Base-by-base conservation (phyloP, 2,797 vertebrate species). In the Toxotes lorentzi region DNA sequence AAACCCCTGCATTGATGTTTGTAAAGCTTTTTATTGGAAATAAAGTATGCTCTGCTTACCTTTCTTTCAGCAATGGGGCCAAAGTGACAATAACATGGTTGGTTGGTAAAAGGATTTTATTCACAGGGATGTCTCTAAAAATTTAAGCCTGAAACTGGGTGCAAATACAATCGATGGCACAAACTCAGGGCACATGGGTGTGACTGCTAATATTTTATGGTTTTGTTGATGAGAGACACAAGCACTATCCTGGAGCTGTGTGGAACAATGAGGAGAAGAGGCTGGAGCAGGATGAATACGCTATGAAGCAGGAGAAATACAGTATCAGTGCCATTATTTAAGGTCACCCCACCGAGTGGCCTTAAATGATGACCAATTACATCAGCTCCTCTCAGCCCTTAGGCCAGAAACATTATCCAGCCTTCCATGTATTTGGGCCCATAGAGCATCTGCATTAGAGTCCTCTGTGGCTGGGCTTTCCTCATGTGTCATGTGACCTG, bases 1-100 rank as follows among this genome's bases (percentile, higher is more conserved):
- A 90, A 90, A 88, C 70, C 58, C 47, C 50, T 76, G 72, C 78
- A 74, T 41, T 43, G 57, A 74, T 60, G 62, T 76, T 66, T 69
- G 67, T 45, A 68, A 77, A 66, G 48, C 34, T 71, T 34, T 72
- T 68, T 84, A 67, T 74, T 81, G 64, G 69, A 88, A 81, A 82
- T 76, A 80, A 47, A 80, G 47, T 51, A 57, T 57, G 64, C 54
- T 68, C 72, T 73, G 41, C 57, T 86, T 82, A 77, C 59, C 38
- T 53, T 7, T 73, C 21, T 53, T 50, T 53, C 10, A 62, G 47
- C 41, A 30, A 4, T 24, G 38, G 38, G 56, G 32, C 43, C 54
- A 51, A 38, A 40, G 48, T 60, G 53, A 57, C 69, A 76, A 41
- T 64, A 74, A 76, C 60, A 19, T 23, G 24, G 27, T 58, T 60